phyloP scores from a whole-genome alignment of 2,797 vertebrate species.

The Smutsia temminckii region DNA sequence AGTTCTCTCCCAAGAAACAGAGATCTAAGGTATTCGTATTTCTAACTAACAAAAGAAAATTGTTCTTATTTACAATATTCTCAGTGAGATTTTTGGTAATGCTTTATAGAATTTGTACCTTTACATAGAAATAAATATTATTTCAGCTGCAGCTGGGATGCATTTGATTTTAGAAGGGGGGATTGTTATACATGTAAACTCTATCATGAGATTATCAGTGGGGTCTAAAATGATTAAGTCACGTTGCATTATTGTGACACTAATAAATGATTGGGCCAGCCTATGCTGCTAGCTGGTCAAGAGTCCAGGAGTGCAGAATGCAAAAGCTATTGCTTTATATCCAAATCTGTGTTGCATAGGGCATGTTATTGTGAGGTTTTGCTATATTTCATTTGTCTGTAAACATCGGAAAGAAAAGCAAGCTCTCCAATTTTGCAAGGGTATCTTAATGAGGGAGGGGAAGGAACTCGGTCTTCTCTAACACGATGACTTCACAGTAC shows the following conservation, averaged over 20 bases:
- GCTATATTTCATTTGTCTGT: background rate
- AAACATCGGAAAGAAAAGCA: slow-evolving; percentile 14
- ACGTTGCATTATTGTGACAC: background rate
- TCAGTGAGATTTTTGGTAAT: background rate
- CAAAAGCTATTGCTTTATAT: background rate
- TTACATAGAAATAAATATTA: background rate
- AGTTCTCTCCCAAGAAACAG: background rate
- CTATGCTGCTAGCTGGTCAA: background rate
- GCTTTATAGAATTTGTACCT: background rate
- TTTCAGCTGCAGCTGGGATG: background rate
- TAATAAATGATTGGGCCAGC: background rate
- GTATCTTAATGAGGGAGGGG: background rate
- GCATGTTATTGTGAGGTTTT: background rate
- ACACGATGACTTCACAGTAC: background rate
- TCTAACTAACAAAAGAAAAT: background rate
- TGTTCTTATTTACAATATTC: background rate
- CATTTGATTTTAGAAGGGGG: slow-evolving; percentile 12
- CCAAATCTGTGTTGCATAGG: background rate
- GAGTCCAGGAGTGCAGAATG: background rate
- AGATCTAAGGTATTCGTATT: slow-evolving; percentile 78
- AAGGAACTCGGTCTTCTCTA: background rate
- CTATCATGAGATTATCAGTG: background rate
- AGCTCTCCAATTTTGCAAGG: background rate
- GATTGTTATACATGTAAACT: background rate
- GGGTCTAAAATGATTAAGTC: background rate